These are phyloP conservation scores for Lamprologus ornatipinnis DNA, from an alignment of 2,113 vertebrate species.

Conservation along the genomic window DNA sequence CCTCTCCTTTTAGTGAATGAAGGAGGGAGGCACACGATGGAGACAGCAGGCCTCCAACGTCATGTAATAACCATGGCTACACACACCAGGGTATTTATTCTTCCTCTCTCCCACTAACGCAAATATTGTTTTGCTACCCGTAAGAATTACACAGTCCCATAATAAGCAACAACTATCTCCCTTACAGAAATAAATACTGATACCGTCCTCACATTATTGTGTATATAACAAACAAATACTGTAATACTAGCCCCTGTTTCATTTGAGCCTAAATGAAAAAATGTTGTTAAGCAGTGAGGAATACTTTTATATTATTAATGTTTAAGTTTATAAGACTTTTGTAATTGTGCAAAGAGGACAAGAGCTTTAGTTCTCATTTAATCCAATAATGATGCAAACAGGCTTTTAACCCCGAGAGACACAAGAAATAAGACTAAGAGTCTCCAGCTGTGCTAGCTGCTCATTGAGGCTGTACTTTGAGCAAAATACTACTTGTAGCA, in stretches of 20 bases:
- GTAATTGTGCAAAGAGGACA: not conserved
- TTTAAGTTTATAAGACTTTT: not conserved
- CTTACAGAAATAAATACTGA: not conserved
- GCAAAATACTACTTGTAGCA: not conserved
- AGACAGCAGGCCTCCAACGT: conserved; percentile 60
- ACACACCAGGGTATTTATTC: conserved; percentile 62
- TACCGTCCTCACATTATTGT: not conserved
- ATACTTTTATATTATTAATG: not conserved
- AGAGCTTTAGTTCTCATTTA: not conserved
- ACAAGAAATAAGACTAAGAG: not conserved
- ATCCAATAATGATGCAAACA: not conserved
- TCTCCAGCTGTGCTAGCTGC: not conserved
- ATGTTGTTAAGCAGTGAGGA: not conserved
- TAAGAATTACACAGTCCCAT: conserved; percentile 13
- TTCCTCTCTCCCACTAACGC: conserved; percentile 37
- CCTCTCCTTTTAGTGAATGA: conserved; percentile 68
- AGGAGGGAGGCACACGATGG: conserved; percentile 39
- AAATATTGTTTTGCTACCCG: conserved; percentile 38
- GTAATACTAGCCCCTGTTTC: not conserved
- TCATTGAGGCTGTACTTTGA: not conserved
- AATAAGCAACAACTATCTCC: not conserved
- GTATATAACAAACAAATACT: not conserved
- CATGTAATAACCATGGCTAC: conserved; percentile 72
- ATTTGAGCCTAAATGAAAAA: not conserved
- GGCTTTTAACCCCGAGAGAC: not conserved